Percentiles rank a stretch among this genome's conserved stretches.
Conservation (phyloP, 2,113 vertebrate genomes). For the Abramis brama region DNA sequence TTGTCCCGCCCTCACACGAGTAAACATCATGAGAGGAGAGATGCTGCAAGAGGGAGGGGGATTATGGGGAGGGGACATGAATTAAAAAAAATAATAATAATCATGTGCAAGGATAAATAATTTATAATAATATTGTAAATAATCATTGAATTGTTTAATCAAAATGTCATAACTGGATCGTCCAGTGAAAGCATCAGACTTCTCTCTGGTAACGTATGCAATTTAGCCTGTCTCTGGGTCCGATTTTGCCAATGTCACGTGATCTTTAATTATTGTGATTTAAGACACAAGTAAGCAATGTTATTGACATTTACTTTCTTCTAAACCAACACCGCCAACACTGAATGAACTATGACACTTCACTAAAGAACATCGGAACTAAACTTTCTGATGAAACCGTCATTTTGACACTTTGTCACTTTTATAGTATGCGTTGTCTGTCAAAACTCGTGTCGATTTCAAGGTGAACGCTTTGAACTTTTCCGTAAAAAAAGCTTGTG, state of each 20-base stretch:
- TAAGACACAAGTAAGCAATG: background rate
- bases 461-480: conserved; percentile 51
- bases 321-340: background rate
- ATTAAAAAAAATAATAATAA: too few relatives aligned
- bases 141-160: too few relatives aligned
- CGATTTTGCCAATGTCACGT: background rate
- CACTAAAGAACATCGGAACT: conserved; percentile 13
- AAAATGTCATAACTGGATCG: too few relatives aligned
- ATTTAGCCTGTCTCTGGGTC: background rate
- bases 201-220: too few relatives aligned
- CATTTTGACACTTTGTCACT: conserved; percentile 46
- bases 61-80: too few relatives aligned
- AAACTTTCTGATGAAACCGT: conserved; percentile 46
- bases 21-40: too few relatives aligned
- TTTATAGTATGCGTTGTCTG: conserved; percentile 38
- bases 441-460: conserved; percentile 39
- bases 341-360: background rate
- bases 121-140: too few relatives aligned
- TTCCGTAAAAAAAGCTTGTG: conserved; percentile 23
- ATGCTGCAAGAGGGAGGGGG: too few relatives aligned
- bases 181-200: too few relatives aligned
- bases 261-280: background rate
- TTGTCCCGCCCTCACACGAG: too few relatives aligned
- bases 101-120: too few relatives aligned
- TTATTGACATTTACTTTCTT: background rate